Evolutionary conservation across 2,888 invertebrate species (phyloP), one percentile per base, ranked within the genome.

Genomic region (Drosophila acutilabella): DNA sequence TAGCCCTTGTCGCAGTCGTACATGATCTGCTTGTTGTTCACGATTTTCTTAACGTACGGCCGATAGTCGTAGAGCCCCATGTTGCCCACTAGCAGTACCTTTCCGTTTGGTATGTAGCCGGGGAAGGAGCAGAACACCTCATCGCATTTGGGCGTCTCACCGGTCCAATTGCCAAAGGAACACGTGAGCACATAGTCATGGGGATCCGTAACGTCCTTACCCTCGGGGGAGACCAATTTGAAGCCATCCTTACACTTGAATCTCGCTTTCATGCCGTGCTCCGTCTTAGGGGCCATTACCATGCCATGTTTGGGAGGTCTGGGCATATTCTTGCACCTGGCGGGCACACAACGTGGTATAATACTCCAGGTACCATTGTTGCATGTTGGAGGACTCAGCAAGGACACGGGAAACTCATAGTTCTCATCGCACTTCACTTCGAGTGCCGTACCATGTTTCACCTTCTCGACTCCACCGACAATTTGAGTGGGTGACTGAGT

Each of bases 231-330:
- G 42, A 95, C 94, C n/a, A 98, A 92, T 68, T 95, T 95, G 90
- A 94, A 99, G 0, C 99, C 99, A 87, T 99, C 98, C 88, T 97
- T 96, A 90, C 99, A 99, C 76, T 96, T 95, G 92, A 98, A 99
- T 30, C 96, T 94, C 0, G 99, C 99, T 89, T 96, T 96, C 96
- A 98, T 98, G 0, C 98, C 98, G 90, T 99, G 99, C 73, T 98
- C 97, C n/a, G 98, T 98, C 90, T 98, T 98, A 0, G 99, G 98
- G 1, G 98, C 99, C 64, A 99, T 96, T 4, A 99, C 98, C 95
- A 98, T 97, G 0, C 99, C 99, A 88, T 98, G 96, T 58, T 96
- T 96, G 0, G 99, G 98, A 4, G 95, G 94, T 68, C 94, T 95
- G 0, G 98, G 98, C 93, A 98, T 95, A 82, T 93, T 94, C 88